These are phyloP conservation scores for Papilio demoleus DNA, from an alignment of 2,888 invertebrate genomes.

Conservation along the genomic window DNA sequence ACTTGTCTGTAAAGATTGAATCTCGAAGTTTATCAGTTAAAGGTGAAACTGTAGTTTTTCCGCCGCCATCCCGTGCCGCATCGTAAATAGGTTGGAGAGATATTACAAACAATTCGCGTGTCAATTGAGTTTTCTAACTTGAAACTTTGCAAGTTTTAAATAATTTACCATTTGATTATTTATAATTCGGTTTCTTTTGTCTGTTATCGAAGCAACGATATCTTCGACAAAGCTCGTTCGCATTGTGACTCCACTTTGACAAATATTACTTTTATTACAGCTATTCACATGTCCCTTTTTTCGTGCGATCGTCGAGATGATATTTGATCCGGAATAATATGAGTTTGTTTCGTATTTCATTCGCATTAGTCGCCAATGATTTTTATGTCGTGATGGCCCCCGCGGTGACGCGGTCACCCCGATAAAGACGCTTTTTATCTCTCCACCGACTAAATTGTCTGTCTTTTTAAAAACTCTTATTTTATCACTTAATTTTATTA, in stretches of 20 bases:
- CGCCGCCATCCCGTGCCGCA: background rate
- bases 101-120: slow-evolving; percentile 18
- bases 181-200: background rate
- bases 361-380: slow-evolving; percentile 4
- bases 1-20: slow-evolving; percentile 4
- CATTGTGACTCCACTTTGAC: background rate
- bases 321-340: slow-evolving; percentile 2
- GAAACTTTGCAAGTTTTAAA: background rate
- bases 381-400: slow-evolving; percentile 13
- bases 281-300: slow-evolving; percentile 12
- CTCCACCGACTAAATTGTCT: background rate
- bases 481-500: background rate
- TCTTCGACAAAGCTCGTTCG: background rate
- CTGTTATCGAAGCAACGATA: background rate
- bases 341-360: slow-evolving; percentile 17
- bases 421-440: slow-evolving; percentile 9
- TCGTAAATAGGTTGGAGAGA: background rate
- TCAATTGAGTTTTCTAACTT: slow-evolving; percentile 24
- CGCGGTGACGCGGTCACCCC: slow-evolving; percentile 6
- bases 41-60: slow-evolving; percentile 15
- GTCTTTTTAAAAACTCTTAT: background rate
- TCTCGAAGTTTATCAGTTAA: slow-evolving; percentile 9
- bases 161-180: background rate
- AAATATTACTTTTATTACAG: slow-evolving; percentile 10
- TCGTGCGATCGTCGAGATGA: background rate